Evolutionary conservation across 2,797 vertebrate genomes (phyloP).

Genomic region (Champsocephalus gunnari): DNA sequence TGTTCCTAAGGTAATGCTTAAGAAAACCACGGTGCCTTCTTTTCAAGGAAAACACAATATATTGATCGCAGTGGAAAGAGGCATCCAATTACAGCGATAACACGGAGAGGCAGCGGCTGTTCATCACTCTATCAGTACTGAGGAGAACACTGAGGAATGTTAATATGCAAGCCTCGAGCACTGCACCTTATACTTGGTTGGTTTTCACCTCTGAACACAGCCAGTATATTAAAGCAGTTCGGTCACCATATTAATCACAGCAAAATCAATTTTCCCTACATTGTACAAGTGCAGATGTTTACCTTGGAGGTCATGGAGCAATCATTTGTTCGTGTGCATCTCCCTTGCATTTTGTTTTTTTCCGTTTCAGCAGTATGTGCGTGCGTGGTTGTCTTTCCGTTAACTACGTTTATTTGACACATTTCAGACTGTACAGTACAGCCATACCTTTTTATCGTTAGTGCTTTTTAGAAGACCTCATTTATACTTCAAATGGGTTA

Average conservation of each 20-base stretch:
- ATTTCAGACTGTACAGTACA: background rate
- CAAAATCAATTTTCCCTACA: background rate
- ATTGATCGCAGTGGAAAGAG: conserved; percentile 31
- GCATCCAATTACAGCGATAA: conserved; percentile 40
- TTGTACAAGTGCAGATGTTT: background rate
- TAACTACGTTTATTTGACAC: background rate
- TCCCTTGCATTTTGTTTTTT: background rate
- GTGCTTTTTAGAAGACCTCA: background rate
- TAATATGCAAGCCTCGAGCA: conserved; percentile 17
- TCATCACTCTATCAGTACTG: conserved; percentile 28
- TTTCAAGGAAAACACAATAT: conserved; percentile 15
- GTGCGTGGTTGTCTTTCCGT: background rate
- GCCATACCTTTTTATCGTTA: background rate
- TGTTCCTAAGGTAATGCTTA: conserved; percentile 15
- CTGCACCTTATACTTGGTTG: background rate
- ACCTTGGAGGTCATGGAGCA: background rate
- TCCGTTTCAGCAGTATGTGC: background rate
- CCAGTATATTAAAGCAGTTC: background rate
- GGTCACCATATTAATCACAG: conserved; percentile 8
- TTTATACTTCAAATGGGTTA: conserved; percentile 13
- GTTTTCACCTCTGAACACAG: background rate
- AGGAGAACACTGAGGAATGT: conserved; percentile 7
- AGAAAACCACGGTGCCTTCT: conserved; percentile 21
- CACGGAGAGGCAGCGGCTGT: conserved; percentile 15
- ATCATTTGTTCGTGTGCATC: background rate